A percentile compares a stretch with the other conserved stretches of the same genome.
Conservation (phyloP, 2,888 invertebrate species). For the Agapetus fuscipes region DNA sequence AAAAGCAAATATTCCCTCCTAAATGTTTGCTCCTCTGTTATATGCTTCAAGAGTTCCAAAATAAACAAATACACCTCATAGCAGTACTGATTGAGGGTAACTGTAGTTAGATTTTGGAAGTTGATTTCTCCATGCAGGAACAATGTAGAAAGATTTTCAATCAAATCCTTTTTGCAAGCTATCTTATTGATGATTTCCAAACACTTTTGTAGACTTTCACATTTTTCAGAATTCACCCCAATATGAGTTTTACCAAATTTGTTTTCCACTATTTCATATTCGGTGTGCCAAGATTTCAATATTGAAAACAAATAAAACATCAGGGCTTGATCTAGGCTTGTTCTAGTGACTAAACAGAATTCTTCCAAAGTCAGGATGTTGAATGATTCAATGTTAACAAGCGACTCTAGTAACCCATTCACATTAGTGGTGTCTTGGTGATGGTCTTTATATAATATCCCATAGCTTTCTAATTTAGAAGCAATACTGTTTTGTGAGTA, state of each 20-base stretch:
- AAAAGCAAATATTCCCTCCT: conserved; percentile 38
- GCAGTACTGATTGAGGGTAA: conserved; percentile 41
- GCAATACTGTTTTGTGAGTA: conserved; percentile 17
- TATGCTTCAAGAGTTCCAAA: conserved; percentile 32
- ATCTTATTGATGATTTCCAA: conserved; percentile 37
- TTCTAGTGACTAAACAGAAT: conserved; percentile 15
- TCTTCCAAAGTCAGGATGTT: conserved; percentile 17
- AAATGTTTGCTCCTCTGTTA: conserved; percentile 28
- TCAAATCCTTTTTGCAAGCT: conserved; percentile 33
- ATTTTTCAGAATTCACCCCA: conserved; percentile 30
- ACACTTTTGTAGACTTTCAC: conserved; percentile 30
- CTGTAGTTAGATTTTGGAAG: conserved; percentile 35
- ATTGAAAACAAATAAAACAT: conserved; percentile 18
- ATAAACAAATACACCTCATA: conserved; percentile 42
- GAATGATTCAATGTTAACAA: conserved; percentile 15
- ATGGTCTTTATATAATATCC: conserved; percentile 14
- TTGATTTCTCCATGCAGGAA: conserved; percentile 43
- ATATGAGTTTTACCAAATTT: conserved; percentile 24
- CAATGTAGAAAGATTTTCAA: conserved; percentile 37
- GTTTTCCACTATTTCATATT: conserved; percentile 11
- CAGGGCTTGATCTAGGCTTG: conserved; percentile 15
- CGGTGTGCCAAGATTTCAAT: conserved; percentile 15
- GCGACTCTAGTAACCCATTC: conserved; percentile 11
- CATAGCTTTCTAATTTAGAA: conserved; percentile 16
- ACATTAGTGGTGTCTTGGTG: conserved; percentile 15